Conservation (phyloP, 2,888 invertebrate genomes). For the Eupithecia insigniata region DNA sequence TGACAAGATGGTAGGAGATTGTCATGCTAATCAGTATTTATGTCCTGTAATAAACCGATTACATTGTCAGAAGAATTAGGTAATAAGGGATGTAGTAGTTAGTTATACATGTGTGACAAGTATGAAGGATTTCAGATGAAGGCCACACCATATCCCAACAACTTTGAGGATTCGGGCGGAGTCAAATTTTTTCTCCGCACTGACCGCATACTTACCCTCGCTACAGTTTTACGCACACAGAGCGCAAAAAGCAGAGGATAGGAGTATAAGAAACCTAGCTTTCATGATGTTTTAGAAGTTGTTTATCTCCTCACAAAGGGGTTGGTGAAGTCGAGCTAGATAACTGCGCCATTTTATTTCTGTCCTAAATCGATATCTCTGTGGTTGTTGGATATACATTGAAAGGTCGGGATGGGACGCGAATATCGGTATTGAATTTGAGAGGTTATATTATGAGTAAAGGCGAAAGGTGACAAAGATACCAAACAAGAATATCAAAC, state of each 20-base stretch:
- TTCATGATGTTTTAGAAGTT: slow-evolving; percentile 13
- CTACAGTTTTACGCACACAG: too few relatives aligned
- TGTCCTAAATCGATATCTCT: slow-evolving; percentile 36
- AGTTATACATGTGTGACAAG: too few relatives aligned
- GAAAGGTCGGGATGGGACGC: slow-evolving; percentile 11
- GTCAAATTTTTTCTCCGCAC: too few relatives aligned
- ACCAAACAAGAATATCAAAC: neutral
- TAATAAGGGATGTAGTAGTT: neutral
- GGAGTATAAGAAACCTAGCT: too few relatives aligned
- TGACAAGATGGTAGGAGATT: slow-evolving; percentile 7
- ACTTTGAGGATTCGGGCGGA: too few relatives aligned
- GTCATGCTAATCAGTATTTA: slow-evolving; percentile 37
- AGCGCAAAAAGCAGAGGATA: too few relatives aligned
- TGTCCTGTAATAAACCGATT: slow-evolving; percentile 20
- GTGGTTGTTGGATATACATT: slow-evolving; percentile 20
- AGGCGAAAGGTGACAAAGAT: slow-evolving; percentile 6
- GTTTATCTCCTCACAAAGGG: slow-evolving; percentile 22
- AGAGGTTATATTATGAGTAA: neutral
- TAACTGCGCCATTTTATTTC: slow-evolving; percentile 38
- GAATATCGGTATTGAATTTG: slow-evolving; percentile 11
- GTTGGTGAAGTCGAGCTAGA: slow-evolving; percentile 21
- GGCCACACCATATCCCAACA: too few relatives aligned
- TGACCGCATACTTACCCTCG: too few relatives aligned
- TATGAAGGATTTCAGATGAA: neutral
- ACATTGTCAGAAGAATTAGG: slow-evolving; percentile 10